Conservation (phyloP, 2,888 invertebrate species). For the Brenthis hecate region DNA sequence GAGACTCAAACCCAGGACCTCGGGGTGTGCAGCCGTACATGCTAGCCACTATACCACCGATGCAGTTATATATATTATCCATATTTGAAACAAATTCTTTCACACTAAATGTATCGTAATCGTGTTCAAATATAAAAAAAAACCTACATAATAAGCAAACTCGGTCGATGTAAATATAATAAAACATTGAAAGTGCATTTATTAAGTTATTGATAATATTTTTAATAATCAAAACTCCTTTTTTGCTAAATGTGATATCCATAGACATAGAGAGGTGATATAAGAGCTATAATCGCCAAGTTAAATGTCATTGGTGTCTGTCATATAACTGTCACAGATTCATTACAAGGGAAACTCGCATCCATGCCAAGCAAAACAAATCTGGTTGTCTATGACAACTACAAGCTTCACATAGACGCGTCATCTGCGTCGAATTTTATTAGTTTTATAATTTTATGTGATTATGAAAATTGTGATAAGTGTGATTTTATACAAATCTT, state of each 20-base stretch:
- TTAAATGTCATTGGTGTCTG: constrained; percentile 18
- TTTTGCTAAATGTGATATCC: not conserved
- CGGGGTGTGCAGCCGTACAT: too few relatives aligned
- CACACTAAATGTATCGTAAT: too few relatives aligned
- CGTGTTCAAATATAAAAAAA: too few relatives aligned
- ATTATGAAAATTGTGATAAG: constrained; percentile 81
- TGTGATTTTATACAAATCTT: constrained; percentile 79
- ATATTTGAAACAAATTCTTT: too few relatives aligned
- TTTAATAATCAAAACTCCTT: too few relatives aligned
- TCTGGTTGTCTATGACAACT: constrained; percentile 52
- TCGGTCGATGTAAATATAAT: too few relatives aligned
- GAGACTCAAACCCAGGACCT: too few relatives aligned
- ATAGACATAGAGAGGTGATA: not conserved
- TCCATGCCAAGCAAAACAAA: constrained; percentile 34
- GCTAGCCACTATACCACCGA: too few relatives aligned
- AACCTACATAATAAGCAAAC: too few relatives aligned
- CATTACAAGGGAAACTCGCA: constrained; percentile 19
- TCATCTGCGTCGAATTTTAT: constrained; percentile 74
- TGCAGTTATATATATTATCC: too few relatives aligned
- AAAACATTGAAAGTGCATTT: too few relatives aligned
- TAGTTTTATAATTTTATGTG: constrained; percentile 75
- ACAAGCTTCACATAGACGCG: constrained; percentile 75
- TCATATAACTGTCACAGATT: constrained; percentile 22
- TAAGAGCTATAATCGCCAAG: constrained; percentile 14
- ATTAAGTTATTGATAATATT: too few relatives aligned